These are phyloP conservation scores for Gadopsis marmoratus DNA, from an alignment of 2,797 vertebrate genomes.

Conservation along the genomic window DNA sequence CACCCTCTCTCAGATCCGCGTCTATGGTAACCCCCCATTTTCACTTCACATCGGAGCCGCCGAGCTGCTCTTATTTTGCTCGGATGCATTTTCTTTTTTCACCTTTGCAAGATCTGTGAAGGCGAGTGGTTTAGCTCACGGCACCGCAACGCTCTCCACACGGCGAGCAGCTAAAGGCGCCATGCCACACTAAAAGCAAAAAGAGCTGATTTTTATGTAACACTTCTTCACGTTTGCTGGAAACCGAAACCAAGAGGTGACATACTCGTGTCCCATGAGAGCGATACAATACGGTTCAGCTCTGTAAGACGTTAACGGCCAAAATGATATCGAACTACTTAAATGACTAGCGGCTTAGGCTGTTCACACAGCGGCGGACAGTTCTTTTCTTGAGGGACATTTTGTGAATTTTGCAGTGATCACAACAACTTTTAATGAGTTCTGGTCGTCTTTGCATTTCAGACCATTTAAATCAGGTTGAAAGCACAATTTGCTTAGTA, in stretches of 20 bases:
- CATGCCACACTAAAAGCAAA: conserved; percentile 17
- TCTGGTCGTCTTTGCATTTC: not conserved
- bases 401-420: not conserved
- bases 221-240: conserved; percentile 29
- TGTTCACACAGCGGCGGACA: not conserved
- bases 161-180: conserved; percentile 26
- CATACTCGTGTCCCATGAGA: not conserved
- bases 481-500: too few relatives aligned
- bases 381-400: not conserved
- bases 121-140: not conserved
- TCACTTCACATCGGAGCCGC: conserved; percentile 46
- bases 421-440: not conserved
- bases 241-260: not conserved
- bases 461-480: too few relatives aligned
- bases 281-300: not conserved
- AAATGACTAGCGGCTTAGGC: not conserved
- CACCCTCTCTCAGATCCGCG: conserved; percentile 52
- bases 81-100: conserved; percentile 22
- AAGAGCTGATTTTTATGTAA: not conserved
- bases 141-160: conserved; percentile 5
- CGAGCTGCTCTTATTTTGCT: conserved; percentile 29
- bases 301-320: not conserved
- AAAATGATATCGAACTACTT: not conserved
- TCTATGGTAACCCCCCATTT: conserved; percentile 68
- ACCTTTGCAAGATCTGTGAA: conserved; percentile 24